Evolutionary conservation across 2,888 invertebrate genomes (phyloP).

Genomic region (Diarsia dahlii): DNA sequence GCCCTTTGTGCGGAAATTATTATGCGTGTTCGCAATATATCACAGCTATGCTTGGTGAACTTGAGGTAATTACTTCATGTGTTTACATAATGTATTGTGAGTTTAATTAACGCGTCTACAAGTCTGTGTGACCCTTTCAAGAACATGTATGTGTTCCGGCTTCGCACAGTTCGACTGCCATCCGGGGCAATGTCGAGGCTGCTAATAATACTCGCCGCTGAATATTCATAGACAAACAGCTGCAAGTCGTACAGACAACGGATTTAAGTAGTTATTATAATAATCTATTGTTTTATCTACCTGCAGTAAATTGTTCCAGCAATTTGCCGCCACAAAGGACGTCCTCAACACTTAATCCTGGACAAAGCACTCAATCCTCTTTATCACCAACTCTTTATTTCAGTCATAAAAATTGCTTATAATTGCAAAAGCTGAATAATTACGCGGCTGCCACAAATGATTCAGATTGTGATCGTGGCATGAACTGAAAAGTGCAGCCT

Average conservation of each 20-base stretch:
- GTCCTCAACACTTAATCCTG: slow-evolving; percentile 35
- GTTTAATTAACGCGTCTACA: slow-evolving; percentile 53
- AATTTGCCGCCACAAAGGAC: slow-evolving; percentile 23
- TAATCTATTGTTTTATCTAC: slow-evolving; percentile 47
- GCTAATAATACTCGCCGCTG: slow-evolving; percentile 33
- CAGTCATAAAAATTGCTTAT: slow-evolving; percentile 59
- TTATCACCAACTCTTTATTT: slow-evolving; percentile 40
- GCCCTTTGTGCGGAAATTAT: slow-evolving; percentile 48
- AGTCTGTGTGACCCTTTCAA: slow-evolving; percentile 63
- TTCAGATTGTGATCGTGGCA: slow-evolving; percentile 78
- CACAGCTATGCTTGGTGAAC: slow-evolving; percentile 39
- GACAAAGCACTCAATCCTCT: slow-evolving; percentile 35
- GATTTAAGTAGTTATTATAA: slow-evolving; percentile 41
- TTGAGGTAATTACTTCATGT: slow-evolving; percentile 58
- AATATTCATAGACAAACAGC: slow-evolving; percentile 50
- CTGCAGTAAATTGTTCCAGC: slow-evolving; percentile 25
- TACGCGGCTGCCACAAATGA: slow-evolving; percentile 74
- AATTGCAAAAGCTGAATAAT: slow-evolving; percentile 74
- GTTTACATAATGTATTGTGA: slow-evolving; percentile 59
- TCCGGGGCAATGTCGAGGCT: slow-evolving; percentile 70
- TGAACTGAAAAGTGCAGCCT: slow-evolving; percentile 84
- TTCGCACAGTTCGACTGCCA: slow-evolving; percentile 59
- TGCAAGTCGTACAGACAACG: slow-evolving; percentile 21
- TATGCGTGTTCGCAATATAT: slow-evolving; percentile 47
- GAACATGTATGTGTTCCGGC: slow-evolving; percentile 61